Evolutionary conservation across 2,113 vertebrate species (phyloP), one percentile per base, ranked within the genome.

Genomic region (Connochaetes taurinus): DNA sequence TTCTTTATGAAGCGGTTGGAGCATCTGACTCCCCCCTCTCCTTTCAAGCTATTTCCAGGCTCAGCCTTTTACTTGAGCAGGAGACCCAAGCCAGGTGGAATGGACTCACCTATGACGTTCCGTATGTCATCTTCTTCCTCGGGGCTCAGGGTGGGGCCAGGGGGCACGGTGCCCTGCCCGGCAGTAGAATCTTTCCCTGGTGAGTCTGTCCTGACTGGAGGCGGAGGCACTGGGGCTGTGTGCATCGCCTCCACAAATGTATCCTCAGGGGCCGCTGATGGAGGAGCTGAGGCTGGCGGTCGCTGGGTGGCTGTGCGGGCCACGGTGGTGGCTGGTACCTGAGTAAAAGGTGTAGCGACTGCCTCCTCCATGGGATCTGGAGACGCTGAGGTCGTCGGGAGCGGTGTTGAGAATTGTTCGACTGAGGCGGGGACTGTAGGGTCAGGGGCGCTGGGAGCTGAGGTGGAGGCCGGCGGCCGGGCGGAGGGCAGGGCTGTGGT

Each of bases 81-180:
- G 33, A 82, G 81, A 10, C n/a, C 4, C 27, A 47, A n/a, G 29
- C 40, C 40, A 23, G 62, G 62, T 0, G 4, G 58, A 14, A 6
- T 2, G 52, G 45, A 98, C 99, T 99, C 97, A 99, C 99, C 99
- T 25, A 99, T 99, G 94, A 99, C 98, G 89, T 98, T 99, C 89
- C 98, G 97, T 88, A 99, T 98, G 97, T 98, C 98, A 9, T 98
- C 98, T 62, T 98, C 98, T 53, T 99, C 99, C 43, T 99, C 99
- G 0, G 98, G 97, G 16, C 62, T 98, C 78, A 98, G 93, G 43
- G 98, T 98, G 0, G 98, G 98, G 6, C 95, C 91, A 0, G 98
- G 76, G 2, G 93, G 94, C 21, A 52, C 96, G 0, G 91, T 60
- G 33, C 83, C 60, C 81, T 27, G 86, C 74, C 12, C 40, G 15